Evolutionary conservation across 2,113 vertebrate species (phyloP).

Genomic region (Microcebus ravelobensis): DNA sequence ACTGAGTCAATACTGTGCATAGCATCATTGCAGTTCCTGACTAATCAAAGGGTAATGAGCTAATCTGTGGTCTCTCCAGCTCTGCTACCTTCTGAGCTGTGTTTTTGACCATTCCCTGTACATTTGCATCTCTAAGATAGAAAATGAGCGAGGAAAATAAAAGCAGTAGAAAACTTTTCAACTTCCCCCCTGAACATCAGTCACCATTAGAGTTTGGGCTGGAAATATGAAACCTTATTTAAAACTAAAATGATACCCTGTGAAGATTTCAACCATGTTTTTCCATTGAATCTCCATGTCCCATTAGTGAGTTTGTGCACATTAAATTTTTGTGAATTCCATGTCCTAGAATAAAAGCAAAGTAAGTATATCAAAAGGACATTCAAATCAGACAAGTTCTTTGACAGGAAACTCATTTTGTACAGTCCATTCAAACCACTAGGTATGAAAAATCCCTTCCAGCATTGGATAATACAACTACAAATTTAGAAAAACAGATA

Average conservation of each 20-base stretch:
- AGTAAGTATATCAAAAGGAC: neutral
- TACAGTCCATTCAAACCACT: neutral
- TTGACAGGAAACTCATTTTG: neutral
- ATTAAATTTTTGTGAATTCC: neutral
- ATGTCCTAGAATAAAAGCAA: slow-evolving; percentile 27
- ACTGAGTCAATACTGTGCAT: neutral
- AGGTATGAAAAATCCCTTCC: neutral
- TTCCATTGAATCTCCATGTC: neutral
- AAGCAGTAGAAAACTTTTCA: neutral
- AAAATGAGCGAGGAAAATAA: neutral
- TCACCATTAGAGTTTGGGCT: neutral
- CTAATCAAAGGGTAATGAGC: neutral
- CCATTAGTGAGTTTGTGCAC: neutral
- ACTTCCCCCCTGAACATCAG: neutral
- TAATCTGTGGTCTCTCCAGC: neutral
- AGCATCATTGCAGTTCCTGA: neutral
- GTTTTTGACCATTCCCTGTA: neutral
- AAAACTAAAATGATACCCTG: neutral
- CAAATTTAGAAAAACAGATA: neutral
- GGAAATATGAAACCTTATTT: neutral
- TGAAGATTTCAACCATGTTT: neutral
- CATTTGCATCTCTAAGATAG: neutral
- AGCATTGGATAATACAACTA: neutral
- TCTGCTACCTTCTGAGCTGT: neutral
- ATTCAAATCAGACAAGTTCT: neutral